phyloP scores from a whole-genome alignment of 2,797 vertebrate genomes.

The Phrynocephalus forsythii region DNA sequence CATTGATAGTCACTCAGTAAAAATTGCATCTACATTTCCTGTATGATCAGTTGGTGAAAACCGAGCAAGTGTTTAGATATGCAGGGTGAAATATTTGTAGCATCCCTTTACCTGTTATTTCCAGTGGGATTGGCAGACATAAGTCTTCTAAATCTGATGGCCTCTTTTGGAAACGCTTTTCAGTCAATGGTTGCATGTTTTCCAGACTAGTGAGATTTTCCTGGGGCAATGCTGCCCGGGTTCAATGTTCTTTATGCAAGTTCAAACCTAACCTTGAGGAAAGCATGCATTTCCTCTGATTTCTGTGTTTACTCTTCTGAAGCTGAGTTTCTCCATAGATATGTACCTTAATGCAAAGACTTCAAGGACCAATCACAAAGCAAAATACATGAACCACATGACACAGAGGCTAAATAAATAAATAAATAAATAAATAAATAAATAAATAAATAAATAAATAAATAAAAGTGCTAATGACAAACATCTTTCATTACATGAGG shows the following conservation, averaged over 20 bases:
- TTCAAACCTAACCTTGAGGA: not conserved
- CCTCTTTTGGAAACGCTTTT: too few relatives aligned
- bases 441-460: too few relatives aligned
- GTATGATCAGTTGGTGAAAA: conserved; percentile 2
- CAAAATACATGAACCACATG: too few relatives aligned
- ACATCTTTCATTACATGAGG: too few relatives aligned
- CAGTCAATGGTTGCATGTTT: not conserved
- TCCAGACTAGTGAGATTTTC: not conserved
- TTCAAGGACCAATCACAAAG: too few relatives aligned
- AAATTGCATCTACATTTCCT: not conserved
- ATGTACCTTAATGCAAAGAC: too few relatives aligned
- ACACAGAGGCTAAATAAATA: too few relatives aligned
- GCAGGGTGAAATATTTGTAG: not conserved
- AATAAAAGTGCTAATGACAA: too few relatives aligned
- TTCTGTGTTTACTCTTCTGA: not conserved
- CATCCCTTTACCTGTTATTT: not conserved
- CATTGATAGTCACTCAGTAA: not conserved
- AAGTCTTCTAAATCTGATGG: not conserved
- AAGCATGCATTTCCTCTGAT: too few relatives aligned
- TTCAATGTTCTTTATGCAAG: not conserved
- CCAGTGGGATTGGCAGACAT: not conserved
- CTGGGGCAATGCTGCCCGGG: not conserved
- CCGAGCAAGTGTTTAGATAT: not conserved
- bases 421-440: too few relatives aligned
- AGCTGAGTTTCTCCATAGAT: too few relatives aligned